Evolutionary conservation across 2,113 vertebrate genomes (phyloP).

Genomic region (Tympanuchus pallidicinctus): DNA sequence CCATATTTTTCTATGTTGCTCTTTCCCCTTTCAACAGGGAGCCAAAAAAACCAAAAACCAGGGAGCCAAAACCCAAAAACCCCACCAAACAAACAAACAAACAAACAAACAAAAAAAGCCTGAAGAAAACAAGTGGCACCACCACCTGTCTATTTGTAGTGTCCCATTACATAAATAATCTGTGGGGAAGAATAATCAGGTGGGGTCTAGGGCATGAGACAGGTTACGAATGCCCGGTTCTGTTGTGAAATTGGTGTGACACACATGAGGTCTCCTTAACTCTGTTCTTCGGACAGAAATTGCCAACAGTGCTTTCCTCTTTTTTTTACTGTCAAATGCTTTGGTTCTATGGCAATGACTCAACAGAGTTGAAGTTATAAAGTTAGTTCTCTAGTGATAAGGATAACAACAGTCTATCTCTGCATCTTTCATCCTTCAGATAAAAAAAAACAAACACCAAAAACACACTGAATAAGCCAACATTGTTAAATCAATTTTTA

Average conservation of each 20-base stretch:
- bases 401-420: not conserved
- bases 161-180: not conserved
- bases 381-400: not conserved
- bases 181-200: not conserved
- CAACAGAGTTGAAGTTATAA: not conserved
- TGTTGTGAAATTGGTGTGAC: not conserved
- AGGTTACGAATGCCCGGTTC: not conserved
- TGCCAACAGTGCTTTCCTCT: not conserved
- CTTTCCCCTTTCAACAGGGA: not conserved
- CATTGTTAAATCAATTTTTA: not conserved
- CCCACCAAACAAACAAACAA: too few species aligned
- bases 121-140: not conserved
- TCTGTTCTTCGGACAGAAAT: not conserved
- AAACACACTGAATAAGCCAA: not conserved
- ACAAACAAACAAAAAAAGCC: not conserved
- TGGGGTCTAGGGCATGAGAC: not conserved
- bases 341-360: accelerated
- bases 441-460: not conserved
- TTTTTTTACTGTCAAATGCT: not conserved
- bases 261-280: not conserved
- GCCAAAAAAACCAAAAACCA: not conserved
- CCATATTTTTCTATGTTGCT: not conserved
- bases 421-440: not conserved
- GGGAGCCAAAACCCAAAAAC: not conserved
- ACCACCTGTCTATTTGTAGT: not conserved